Conservation (phyloP, 92 coral and sea anemone species). For the Paragorgia papillata region DNA sequence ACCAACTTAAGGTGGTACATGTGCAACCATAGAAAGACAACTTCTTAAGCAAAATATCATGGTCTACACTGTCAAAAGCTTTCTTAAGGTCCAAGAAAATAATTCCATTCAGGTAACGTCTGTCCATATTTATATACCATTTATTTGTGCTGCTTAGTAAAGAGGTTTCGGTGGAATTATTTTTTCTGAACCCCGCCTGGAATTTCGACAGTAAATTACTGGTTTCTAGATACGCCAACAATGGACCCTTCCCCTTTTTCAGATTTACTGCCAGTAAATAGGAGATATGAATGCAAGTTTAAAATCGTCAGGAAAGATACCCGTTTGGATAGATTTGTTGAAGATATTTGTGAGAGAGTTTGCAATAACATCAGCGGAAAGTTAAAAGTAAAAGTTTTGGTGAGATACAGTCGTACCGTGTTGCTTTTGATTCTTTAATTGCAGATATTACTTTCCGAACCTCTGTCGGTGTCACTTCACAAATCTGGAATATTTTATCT, state of each 20-base stretch:
- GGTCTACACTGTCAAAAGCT: constrained; percentile 9
- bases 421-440: constrained; percentile 1
- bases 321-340: constrained; percentile 39
- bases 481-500: constrained; percentile 1
- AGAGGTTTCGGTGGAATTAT: constrained; percentile 3
- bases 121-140: constrained; percentile 33
- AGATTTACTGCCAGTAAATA: constrained; percentile 27
- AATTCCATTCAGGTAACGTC: neutral
- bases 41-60: neutral
- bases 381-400: neutral
- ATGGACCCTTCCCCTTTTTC: constrained; percentile 34
- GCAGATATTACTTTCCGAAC: constrained; percentile 4
- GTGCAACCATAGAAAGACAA: neutral
- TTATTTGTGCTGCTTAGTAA: neutral
- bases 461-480: neutral
- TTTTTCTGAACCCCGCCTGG: constrained; percentile 36
- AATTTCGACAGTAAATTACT: constrained; percentile 18
- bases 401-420: neutral
- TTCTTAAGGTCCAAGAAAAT: constrained; percentile 19
- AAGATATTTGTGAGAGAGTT: constrained; percentile 1
- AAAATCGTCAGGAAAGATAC: constrained; percentile 52
- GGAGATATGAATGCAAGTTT: constrained; percentile 54
- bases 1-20: neutral
- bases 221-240: constrained; percentile 9
- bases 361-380: neutral